Conservation (phyloP, 2,113 vertebrate genomes). For the Mellivora capensis region DNA sequence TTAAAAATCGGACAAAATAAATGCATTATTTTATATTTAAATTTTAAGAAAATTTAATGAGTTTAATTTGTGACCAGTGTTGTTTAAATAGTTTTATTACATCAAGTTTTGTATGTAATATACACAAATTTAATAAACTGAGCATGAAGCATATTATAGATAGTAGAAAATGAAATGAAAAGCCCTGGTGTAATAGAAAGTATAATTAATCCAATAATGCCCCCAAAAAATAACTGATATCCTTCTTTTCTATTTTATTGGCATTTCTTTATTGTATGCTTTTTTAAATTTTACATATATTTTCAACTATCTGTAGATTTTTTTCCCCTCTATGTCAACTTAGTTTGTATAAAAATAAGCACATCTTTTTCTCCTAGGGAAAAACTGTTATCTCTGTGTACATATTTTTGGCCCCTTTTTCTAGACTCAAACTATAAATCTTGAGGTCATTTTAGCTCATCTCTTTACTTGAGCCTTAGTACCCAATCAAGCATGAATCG, state of each 20-base stretch:
- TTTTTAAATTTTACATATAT: neutral
- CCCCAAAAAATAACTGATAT: neutral
- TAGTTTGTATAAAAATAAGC: neutral
- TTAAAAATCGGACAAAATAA: neutral
- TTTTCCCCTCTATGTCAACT: neutral
- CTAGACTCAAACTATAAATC: neutral
- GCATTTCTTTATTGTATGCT: neutral
- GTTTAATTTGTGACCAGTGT: neutral
- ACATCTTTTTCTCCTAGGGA: neutral
- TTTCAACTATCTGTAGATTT: neutral
- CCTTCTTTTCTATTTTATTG: neutral
- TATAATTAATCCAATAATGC: neutral
- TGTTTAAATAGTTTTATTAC: neutral
- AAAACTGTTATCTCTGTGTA: neutral
- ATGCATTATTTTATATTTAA: neutral
- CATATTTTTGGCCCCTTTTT: neutral
- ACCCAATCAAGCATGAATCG: neutral
- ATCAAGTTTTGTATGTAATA: neutral
- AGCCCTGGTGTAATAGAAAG: neutral
- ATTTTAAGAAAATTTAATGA: neutral
- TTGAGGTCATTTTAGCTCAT: neutral
- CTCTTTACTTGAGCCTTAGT: neutral
- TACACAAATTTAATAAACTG: neutral
- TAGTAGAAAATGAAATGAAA: neutral
- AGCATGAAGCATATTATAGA: neutral